A percentile compares a stretch with the other conserved stretches of the same genome.
Evolutionary conservation across 2,113 vertebrate species (phyloP).

Genomic region (Cromileptes altivelis): DNA sequence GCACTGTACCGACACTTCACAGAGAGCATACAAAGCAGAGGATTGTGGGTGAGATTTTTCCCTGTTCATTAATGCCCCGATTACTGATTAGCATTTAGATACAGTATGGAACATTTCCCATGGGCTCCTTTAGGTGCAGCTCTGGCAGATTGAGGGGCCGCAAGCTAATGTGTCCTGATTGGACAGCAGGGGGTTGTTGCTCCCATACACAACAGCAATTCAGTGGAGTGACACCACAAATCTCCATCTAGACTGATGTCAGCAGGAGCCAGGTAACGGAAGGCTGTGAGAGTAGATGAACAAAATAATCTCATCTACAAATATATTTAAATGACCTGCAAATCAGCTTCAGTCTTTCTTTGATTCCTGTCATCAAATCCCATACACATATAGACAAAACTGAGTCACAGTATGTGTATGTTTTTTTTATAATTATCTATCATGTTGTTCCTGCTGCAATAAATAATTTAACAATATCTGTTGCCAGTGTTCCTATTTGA

Average conservation of each 20-base stretch:
- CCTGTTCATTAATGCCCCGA: slow-evolving; percentile 36
- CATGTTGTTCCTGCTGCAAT: too few relatives aligned
- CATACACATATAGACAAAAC: too few relatives aligned
- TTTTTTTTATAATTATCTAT: too few relatives aligned
- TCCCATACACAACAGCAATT: slow-evolving; percentile 18
- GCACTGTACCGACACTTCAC: not conserved
- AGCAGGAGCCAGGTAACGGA: not conserved
- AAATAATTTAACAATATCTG: too few relatives aligned
- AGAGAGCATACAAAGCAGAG: not conserved
- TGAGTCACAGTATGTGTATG: too few relatives aligned
- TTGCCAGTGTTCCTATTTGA: too few relatives aligned
- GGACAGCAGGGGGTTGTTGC: slow-evolving; percentile 40
- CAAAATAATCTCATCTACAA: not conserved
- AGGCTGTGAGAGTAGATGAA: not conserved
- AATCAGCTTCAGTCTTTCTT: too few relatives aligned
- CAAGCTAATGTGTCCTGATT: slow-evolving; percentile 48
- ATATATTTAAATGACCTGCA: too few relatives aligned
- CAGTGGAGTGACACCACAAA: slow-evolving; percentile 21
- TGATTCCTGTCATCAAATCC: too few relatives aligned
- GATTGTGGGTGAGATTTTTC: slow-evolving; percentile 21
- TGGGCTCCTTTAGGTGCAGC: slow-evolving; percentile 19
- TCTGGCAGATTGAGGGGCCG: slow-evolving; percentile 30
- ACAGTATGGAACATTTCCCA: slow-evolving; percentile 50
- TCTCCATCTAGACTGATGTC: not conserved
- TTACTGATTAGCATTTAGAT: slow-evolving; percentile 62